Evolutionary conservation across 2,797 vertebrate species (phyloP), one percentile per base, ranked within the genome.

Genomic region (Denticeps clupeoides): DNA sequence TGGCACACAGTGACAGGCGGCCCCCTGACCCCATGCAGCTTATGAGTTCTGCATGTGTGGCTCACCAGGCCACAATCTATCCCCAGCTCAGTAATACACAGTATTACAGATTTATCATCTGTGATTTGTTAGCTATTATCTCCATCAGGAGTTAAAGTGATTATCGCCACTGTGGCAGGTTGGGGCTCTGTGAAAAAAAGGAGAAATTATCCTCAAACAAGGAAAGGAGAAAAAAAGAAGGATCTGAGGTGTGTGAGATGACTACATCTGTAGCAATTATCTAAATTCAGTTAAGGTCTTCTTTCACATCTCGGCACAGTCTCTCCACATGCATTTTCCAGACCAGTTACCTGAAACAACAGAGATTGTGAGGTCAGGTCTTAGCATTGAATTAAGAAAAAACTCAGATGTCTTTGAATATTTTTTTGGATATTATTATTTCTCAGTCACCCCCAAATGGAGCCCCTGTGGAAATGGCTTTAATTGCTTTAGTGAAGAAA

Each of bases 401-500:
- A 31, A 27, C 23, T 8, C 24, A 41, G 11, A 38, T 42, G 31
- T 48, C 47, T 40, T 28, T 28, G 2, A 41, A 8, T 19, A 9
- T 31, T 23, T 22, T 37, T 41, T 23, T 13, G n/a, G 29, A 25
- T 49, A 12, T 21, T n/a, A 2, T 35, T n/a, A 5, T 5, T 7
- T 3, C 27, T 3, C 27, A 8, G 2, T 10, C 15, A 5, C 28
- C 29, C 63, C 41, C 45, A 22, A 59, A 67, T 57, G 53, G 29
- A 32, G 62, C 74, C 70, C 72, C 74, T 62, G 69, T 48, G 55
- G 78, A 81, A 79, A 71, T 68, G 68, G 60, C 77, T 77, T 80
- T 82, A 82, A 83, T 82, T 83, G 80, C 71, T 78, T 75, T 67
- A 67, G 64, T 81, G 73, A 74, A 75, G 73, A 77, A 82, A 83